These are phyloP conservation scores for Paralinhomoeus sp. DNA, from an alignment of 2,888 invertebrate species.

Conservation along the genomic window DNA sequence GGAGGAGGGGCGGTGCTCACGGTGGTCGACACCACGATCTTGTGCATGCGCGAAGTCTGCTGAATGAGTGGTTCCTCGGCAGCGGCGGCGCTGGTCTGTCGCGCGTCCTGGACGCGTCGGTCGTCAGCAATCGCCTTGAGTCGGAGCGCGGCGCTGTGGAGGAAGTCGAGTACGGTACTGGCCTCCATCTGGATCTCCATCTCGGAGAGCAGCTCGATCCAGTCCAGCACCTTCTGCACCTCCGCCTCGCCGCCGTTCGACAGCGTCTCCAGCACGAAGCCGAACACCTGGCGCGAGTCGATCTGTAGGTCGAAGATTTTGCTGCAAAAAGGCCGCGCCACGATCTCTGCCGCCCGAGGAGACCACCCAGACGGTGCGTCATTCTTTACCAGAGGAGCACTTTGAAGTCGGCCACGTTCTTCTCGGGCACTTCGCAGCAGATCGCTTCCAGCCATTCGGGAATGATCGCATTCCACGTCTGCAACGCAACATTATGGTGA, in stretches of 20 bases:
- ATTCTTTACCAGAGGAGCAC: too few relatives aligned
- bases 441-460: constrained; percentile 98
- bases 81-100: neutral
- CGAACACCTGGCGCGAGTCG: constrained; percentile 74
- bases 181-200: constrained; percentile 24
- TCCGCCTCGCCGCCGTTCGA: constrained; percentile 26
- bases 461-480: constrained; percentile 82
- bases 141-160: constrained; percentile 16
- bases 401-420: constrained; percentile 58
- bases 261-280: constrained; percentile 67
- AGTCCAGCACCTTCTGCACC: constrained; percentile 30
- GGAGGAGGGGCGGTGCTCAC: too few relatives aligned
- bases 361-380: too few relatives aligned
- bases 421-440: constrained; percentile 40
- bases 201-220: constrained; percentile 28
- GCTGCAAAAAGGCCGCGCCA: constrained; percentile 30
- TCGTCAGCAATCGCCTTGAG: neutral
- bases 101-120: neutral
- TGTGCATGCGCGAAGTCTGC: neutral
- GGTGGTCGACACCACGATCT: too few relatives aligned
- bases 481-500: constrained; percentile 4
- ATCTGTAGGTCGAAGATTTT: constrained; percentile 91
- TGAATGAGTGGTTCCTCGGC: neutral
- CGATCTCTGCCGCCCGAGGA: too few relatives aligned
- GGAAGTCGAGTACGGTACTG: constrained; percentile 26